phyloP scores from a whole-genome alignment of 2,888 invertebrate species.

The Polia nebulosa region DNA sequence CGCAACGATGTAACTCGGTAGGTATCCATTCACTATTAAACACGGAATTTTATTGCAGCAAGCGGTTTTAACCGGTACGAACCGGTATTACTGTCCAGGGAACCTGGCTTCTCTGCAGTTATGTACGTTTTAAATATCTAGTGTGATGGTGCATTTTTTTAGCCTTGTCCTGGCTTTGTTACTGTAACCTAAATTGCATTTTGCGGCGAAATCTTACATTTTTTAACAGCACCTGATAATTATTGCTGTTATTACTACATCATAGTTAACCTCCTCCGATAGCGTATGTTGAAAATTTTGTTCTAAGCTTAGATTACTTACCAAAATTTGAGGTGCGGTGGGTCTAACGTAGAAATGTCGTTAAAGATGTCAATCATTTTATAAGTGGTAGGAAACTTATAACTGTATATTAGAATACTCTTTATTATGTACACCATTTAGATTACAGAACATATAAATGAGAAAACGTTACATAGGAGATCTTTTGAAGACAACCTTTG shows the following conservation, averaged over 20 bases:
- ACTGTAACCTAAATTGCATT: not conserved
- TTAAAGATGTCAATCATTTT: not conserved
- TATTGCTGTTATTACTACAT: not conserved
- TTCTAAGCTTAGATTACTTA: not conserved
- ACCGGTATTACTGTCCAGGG: constrained; percentile 19
- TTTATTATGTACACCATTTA: too few relatives aligned
- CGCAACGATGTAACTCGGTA: constrained; percentile 25
- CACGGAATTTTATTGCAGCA: constrained; percentile 33
- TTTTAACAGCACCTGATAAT: not conserved
- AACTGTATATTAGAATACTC: too few relatives aligned
- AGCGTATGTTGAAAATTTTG: not conserved
- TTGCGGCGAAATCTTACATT: not conserved
- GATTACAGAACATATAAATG: too few relatives aligned
- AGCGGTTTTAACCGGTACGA: constrained; percentile 45
- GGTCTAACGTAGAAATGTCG: not conserved
- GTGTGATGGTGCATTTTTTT: not conserved
- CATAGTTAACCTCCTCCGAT: not conserved
- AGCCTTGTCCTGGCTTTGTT: not conserved
- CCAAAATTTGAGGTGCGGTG: not conserved
- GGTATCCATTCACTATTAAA: constrained; percentile 24
- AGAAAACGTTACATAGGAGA: too few relatives aligned
- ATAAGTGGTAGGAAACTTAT: too few relatives aligned
- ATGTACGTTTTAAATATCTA: constrained; percentile 13
- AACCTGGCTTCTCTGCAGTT: not conserved
- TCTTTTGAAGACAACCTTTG: too few relatives aligned